These are phyloP conservation scores for Desoria tigrina DNA, from an alignment of 2,888 invertebrate species.

Conservation along the genomic window DNA sequence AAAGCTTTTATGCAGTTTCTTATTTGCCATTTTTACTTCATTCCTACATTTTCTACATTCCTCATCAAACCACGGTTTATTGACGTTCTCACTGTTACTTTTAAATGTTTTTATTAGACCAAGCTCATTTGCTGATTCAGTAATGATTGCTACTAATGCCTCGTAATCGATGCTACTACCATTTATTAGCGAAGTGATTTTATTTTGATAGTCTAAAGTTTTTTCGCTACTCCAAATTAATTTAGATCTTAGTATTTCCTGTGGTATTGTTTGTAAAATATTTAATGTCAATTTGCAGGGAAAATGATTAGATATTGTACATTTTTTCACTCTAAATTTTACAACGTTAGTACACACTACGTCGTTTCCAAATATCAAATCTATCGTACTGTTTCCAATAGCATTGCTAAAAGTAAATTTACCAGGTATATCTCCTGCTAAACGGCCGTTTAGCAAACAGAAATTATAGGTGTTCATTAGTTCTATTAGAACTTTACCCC, in stretches of 20 bases:
- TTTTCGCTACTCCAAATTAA: not conserved
- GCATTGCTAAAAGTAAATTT: not conserved
- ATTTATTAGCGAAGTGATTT: not conserved
- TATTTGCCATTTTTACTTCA: not conserved
- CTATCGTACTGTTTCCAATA: not conserved
- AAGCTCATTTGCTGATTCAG: not conserved
- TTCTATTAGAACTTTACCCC: slow-evolving; percentile 3
- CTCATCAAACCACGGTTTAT: not conserved
- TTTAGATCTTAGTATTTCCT: not conserved
- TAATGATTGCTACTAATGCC: not conserved
- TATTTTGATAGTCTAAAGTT: not conserved
- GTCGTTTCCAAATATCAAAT: not conserved
- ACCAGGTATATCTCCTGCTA: too few relatives aligned
- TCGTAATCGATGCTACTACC: not conserved
- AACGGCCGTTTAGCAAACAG: not conserved
- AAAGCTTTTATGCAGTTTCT: not conserved
- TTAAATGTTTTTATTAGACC: not conserved
- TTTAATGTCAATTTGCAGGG: not conserved
- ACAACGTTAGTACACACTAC: not conserved
- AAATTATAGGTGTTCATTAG: not conserved
- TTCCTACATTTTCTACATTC: not conserved
- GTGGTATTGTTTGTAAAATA: not conserved
- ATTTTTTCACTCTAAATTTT: not conserved
- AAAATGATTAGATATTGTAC: not conserved
- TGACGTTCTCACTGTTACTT: not conserved